Evolutionary conservation across 2,888 invertebrate species (phyloP), one percentile per base, ranked within the genome.

Genomic region (Chymomyza caudatula): DNA sequence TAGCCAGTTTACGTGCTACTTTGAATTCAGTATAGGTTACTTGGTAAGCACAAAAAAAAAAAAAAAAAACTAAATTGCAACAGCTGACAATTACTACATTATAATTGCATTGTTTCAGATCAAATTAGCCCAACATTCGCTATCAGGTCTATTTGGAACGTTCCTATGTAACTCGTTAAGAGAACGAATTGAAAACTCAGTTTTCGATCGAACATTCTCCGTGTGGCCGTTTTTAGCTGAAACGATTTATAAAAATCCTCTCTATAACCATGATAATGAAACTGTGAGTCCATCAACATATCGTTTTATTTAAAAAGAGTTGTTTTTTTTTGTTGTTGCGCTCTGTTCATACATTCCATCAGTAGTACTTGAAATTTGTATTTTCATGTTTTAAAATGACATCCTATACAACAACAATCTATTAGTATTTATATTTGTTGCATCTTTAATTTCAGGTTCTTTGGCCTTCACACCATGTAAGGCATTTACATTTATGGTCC

Each of bases 131-230:
- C 97, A 98, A 77, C 99, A 99, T 91, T 95, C 96, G 57, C 97
- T 98, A 91, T 98, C 98, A 68, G 97, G 97, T 91, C 93, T 99
- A 88, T 99, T 98, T 92, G 98, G 98, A 78, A 98, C 98, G 79
- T 99, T 99, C 92, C 93, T 98, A 76, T 97, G 96, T 91, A 98
- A 98, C 92, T 93, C 94, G 47, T 91, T 93, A 59, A 94, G 94
- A 80, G 96, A 96, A 90, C 93, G 96, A 44, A 89, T 91, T 57
- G 92, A 92, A 64, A 91, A 92, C 72, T 92, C 94, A 62, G 93
- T 94, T 67, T 91, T 92, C 58, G 94, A 94, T 70, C 92, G 93
- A 75, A 94, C 95, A 3, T 95, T 96, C 88, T 95, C 96, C 17
- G 95, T 98, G 62, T 98, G 98, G 98, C 94, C 94, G 65, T 94